Conservation (phyloP, 1,140 invertebrate species). For the Heliconius nattereri region DNA sequence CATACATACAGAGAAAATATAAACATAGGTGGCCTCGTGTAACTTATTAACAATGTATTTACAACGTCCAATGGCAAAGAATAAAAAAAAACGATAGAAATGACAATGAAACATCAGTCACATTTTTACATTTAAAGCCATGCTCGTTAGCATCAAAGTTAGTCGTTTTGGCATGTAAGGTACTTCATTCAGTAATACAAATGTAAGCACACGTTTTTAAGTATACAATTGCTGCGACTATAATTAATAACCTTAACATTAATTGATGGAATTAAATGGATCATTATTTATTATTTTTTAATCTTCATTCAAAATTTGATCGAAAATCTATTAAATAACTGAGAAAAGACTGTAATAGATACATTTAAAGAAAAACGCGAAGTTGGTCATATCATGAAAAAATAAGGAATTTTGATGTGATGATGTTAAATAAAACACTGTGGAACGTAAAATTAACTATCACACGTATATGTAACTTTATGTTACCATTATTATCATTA, state of each 20-base stretch:
- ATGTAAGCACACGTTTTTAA: slow-evolving; percentile 60
- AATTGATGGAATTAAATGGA: slow-evolving; percentile 76
- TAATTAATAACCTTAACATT: slow-evolving; percentile 59
- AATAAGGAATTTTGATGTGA: neutral
- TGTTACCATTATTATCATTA: slow-evolving; percentile 51
- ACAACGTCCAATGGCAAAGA: slow-evolving; percentile 62
- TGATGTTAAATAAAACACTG: slow-evolving; percentile 20
- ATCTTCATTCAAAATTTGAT: slow-evolving; percentile 65
- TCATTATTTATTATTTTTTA: slow-evolving; percentile 64
- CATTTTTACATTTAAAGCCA: slow-evolving; percentile 67
- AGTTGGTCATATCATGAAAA: slow-evolving; percentile 7
- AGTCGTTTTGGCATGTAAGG: slow-evolving; percentile 66
- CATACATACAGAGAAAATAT: slow-evolving; percentile 27
- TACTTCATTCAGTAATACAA: slow-evolving; percentile 52
- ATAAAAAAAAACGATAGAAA: slow-evolving; percentile 48
- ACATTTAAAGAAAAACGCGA: neutral
- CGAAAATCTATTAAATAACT: slow-evolving; percentile 38
- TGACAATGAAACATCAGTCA: slow-evolving; percentile 59
- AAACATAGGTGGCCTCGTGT: slow-evolving; percentile 55
- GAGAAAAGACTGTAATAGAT: neutral
- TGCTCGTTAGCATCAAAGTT: slow-evolving; percentile 67
- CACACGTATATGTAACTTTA: slow-evolving; percentile 54
- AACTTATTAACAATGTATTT: slow-evolving; percentile 64
- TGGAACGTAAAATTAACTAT: slow-evolving; percentile 53
- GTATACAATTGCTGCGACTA: slow-evolving; percentile 65